Conservation (phyloP, 2,797 vertebrate species). For the Calcarius lapponicus region DNA sequence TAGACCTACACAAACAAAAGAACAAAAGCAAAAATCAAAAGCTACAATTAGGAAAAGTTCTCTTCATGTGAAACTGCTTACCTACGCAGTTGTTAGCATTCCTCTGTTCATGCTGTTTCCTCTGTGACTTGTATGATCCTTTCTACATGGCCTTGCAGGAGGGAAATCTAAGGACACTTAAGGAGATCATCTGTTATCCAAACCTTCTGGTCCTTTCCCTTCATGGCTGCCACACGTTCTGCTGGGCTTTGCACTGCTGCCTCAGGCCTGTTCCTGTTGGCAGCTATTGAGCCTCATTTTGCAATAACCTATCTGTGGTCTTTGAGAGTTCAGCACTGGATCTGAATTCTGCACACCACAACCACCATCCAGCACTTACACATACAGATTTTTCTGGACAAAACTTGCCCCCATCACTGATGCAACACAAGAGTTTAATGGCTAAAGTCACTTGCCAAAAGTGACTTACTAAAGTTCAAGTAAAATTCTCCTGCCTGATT, state of each 20-base stretch:
- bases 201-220: not conserved
- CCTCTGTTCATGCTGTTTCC: not conserved
- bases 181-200: not conserved
- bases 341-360: not conserved
- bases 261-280: not conserved
- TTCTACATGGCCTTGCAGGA: not conserved
- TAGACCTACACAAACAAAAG: not conserved
- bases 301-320: not conserved
- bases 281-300: not conserved
- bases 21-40: not conserved
- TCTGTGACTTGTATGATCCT: not conserved
- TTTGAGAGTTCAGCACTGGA: not conserved
- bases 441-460: not conserved
- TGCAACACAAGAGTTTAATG: not conserved
- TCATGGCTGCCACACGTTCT: accelerated
- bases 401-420: not conserved
- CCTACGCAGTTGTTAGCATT: accelerated
- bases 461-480: no score
- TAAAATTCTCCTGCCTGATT: not conserved
- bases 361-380: not conserved
- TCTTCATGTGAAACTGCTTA: not conserved
- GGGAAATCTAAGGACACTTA: not conserved
- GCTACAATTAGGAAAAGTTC: not conserved
- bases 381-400: not conserved
- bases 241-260: not conserved